Conservation (phyloP, 2,113 vertebrate species). For the Varanus komodoensis region DNA sequence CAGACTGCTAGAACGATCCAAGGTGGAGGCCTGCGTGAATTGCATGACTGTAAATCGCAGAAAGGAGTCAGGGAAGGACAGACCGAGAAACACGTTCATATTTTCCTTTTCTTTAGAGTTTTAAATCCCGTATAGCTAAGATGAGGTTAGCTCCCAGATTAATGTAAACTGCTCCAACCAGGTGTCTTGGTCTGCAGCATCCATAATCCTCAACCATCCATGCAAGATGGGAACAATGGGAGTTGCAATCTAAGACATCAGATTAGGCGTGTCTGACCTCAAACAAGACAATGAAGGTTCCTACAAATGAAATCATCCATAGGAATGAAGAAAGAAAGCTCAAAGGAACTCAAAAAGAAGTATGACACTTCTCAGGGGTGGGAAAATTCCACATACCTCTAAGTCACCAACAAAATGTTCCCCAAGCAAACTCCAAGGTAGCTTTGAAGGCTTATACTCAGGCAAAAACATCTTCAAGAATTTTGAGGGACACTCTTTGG, state of each 20-base stretch:
- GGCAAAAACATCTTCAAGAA: slow-evolving; percentile 1
- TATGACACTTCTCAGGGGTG: neutral
- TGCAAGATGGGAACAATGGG: too few relatives aligned
- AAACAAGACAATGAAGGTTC: neutral
- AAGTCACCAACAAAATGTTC: neutral
- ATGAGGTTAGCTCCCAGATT: neutral
- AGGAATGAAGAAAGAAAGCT: neutral
- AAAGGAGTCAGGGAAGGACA: too few relatives aligned
- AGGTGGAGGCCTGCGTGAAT: neutral
- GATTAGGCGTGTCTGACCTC: neutral
- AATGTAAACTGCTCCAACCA: neutral
- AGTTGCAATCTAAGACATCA: too few relatives aligned
- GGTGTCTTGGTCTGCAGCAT: neutral
- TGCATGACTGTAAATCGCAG: neutral
- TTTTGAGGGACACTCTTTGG: neutral
- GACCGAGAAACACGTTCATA: too few relatives aligned
- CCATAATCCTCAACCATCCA: neutral
- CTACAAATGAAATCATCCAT: neutral
- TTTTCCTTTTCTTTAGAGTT: neutral
- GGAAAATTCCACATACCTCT: neutral
- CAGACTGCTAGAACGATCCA: neutral
- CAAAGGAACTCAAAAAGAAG: neutral
- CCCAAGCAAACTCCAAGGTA: neutral
- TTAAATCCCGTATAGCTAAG: neutral
- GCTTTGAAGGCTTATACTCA: neutral